Percentiles rank a stretch among this genome's conserved stretches.
Evolutionary conservation across 2,888 invertebrate species (phyloP).

Genomic region (Sesia apiformis): DNA sequence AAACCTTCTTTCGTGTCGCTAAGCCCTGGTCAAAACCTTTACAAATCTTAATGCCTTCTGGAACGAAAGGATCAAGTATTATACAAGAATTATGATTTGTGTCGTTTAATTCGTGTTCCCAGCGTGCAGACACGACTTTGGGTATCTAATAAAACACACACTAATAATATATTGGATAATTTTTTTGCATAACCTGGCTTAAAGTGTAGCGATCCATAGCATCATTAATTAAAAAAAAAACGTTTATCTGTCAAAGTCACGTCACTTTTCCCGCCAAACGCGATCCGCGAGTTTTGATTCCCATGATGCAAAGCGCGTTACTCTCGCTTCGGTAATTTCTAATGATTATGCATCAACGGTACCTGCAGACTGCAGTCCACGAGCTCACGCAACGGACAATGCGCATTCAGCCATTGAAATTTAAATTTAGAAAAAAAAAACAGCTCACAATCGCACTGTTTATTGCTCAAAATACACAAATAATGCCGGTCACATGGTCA

Average conservation of each 20-base stretch:
- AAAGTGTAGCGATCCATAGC: background rate
- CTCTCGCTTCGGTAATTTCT: constrained; percentile 55
- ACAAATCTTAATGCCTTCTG: constrained; percentile 13
- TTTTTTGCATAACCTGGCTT: background rate
- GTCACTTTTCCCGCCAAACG: constrained; percentile 54
- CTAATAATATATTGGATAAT: background rate
- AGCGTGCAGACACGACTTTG: constrained; percentile 44
- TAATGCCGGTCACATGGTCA: constrained; percentile 52
- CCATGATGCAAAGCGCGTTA: constrained; percentile 45
- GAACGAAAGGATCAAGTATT: constrained; percentile 38
- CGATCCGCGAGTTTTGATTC: constrained; percentile 41
- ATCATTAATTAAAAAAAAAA: constrained; percentile 5
- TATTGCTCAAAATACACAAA: constrained; percentile 74
- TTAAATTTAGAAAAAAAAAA: constrained; percentile 47
- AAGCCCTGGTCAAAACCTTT: background rate
- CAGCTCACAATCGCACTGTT: constrained; percentile 67
- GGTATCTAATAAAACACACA: background rate
- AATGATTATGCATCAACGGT: constrained; percentile 66
- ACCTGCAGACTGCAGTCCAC: constrained; percentile 64
- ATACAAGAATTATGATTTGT: constrained; percentile 33
- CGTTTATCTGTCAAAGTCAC: constrained; percentile 35
- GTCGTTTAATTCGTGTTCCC: constrained; percentile 49
- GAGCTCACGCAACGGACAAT: constrained; percentile 73
- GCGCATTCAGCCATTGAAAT: constrained; percentile 65
- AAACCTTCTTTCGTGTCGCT: background rate